Evolutionary conservation across 53 echinoderm and acorn worm species (phyloP).

Genomic region (Apostichopus leukothele): DNA sequence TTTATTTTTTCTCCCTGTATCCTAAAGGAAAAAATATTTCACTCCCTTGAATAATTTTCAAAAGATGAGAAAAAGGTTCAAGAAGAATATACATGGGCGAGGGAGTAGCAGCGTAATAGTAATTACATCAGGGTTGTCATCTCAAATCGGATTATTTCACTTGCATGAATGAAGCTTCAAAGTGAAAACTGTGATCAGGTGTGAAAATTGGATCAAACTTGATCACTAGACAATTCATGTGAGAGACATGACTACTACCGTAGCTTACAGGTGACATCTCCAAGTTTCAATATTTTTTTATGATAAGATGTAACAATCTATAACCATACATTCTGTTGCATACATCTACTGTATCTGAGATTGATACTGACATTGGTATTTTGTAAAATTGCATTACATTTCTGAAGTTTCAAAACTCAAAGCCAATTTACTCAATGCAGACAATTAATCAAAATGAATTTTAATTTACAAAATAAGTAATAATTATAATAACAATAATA

Average conservation of each 20-base stretch:
- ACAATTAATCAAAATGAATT: no score
- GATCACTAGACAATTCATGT: slow-evolving; percentile 6
- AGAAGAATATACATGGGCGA: background rate
- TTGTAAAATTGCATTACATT: no score
- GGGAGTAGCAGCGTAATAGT: slow-evolving; percentile 3
- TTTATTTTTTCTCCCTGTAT: background rate
- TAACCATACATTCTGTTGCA: no score
- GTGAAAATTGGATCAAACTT: slow-evolving; percentile 25
- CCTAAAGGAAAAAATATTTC: slow-evolving; percentile 20
- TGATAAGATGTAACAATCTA: no score
- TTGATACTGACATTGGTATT: no score
- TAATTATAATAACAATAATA: no score
- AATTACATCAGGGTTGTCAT: slow-evolving; percentile 42
- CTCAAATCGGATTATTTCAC: slow-evolving; percentile 38
- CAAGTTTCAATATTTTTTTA: no score
- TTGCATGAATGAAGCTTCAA: slow-evolving; percentile 26
- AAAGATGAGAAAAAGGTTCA: background rate
- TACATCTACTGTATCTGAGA: no score
- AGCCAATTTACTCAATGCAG: no score
- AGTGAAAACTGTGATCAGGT: slow-evolving; percentile 39
- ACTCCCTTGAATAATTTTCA: slow-evolving; percentile 14
- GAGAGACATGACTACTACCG: slow-evolving; percentile 20
- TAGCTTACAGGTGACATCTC: background rate
- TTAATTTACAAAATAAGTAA: no score
- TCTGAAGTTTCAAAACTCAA: no score